Percentiles rank a stretch among this genome's conserved stretches.
phyloP scores from a whole-genome alignment of 2,113 vertebrate genomes.

The Pseudorasbora parva region DNA sequence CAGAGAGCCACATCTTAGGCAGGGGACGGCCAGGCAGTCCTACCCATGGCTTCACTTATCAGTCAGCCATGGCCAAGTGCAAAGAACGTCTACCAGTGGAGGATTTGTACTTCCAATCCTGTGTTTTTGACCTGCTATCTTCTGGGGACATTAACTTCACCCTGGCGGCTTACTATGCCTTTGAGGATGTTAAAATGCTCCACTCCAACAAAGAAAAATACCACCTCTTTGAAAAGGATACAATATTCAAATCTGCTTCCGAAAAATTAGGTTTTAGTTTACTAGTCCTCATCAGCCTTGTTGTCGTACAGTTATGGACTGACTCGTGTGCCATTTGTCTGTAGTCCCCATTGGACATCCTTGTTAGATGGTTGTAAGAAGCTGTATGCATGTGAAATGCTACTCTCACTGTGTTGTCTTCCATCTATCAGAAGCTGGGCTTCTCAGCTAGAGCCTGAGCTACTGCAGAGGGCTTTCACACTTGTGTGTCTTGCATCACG shows the following conservation, averaged over 20 bases:
- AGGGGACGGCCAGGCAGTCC: slow-evolving; percentile 61
- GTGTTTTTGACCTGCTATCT: slow-evolving; percentile 94
- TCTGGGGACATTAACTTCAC: slow-evolving; percentile 97
- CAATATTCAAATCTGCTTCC: slow-evolving; percentile 34
- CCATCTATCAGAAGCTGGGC: slow-evolving; percentile 49
- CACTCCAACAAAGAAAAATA: slow-evolving; percentile 92
- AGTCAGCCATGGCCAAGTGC: slow-evolving; percentile 88
- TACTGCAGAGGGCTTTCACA: slow-evolving; percentile 22
- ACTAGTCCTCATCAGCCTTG: slow-evolving; percentile 58
- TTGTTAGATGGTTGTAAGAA: slow-evolving; percentile 48
- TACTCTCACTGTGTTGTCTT: slow-evolving; percentile 55
- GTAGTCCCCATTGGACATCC: slow-evolving; percentile 63
- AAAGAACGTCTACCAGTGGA: slow-evolving; percentile 93
- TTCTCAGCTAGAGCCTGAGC: slow-evolving; percentile 19
- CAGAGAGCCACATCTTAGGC: slow-evolving; percentile 65
- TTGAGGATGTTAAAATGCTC: slow-evolving; percentile 94
- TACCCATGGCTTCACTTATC: slow-evolving; percentile 80
- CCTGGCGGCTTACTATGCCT: slow-evolving; percentile 94
- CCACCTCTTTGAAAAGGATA: slow-evolving; percentile 88
- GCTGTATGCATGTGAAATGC: slow-evolving; percentile 62
- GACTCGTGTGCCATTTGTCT: slow-evolving; percentile 71
- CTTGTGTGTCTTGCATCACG: slow-evolving; percentile 36
- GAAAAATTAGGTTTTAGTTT: background rate
- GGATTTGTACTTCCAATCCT: slow-evolving; percentile 96
- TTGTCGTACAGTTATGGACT: slow-evolving; percentile 70